Evolutionary conservation across 2,888 invertebrate species (phyloP).

Genomic region (Ichneumoninae sp.): DNA sequence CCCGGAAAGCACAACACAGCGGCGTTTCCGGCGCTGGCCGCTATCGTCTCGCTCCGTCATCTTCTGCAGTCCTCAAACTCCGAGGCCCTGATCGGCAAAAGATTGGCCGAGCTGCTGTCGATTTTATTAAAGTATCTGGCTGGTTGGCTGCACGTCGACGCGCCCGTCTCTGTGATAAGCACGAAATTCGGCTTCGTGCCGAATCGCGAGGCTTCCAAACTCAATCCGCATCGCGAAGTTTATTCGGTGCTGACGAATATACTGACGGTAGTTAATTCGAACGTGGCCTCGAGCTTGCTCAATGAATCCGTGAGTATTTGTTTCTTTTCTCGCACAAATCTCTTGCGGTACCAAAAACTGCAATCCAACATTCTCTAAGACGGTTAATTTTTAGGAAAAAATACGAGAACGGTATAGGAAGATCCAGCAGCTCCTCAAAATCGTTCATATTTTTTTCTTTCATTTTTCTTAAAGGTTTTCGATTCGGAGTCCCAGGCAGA

Average conservation of each 20-base stretch:
- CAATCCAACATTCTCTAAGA: too few relatives aligned
- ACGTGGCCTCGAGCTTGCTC: constrained; percentile 71
- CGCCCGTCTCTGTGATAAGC: constrained; percentile 76
- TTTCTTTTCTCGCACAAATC: neutral
- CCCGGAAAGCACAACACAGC: constrained; percentile 74
- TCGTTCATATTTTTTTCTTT: neutral
- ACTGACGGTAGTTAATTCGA: constrained; percentile 73
- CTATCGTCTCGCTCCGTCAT: constrained; percentile 77
- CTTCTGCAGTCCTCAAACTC: constrained; percentile 75
- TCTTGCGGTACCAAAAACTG: neutral
- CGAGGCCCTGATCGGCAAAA: constrained; percentile 73
- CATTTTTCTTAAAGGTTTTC: constrained; percentile 68
- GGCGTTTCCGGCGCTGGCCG: constrained; percentile 74
- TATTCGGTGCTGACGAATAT: constrained; percentile 76
- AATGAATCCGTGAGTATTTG: constrained; percentile 71
- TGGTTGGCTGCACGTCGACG: constrained; percentile 79
- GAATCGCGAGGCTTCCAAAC: constrained; percentile 78
- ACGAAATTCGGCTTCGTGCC: constrained; percentile 81
- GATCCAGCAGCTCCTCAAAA: neutral
- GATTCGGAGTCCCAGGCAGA: constrained; percentile 76
- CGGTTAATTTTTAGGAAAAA: too few relatives aligned
- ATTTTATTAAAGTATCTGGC: constrained; percentile 77
- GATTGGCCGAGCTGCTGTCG: constrained; percentile 74
- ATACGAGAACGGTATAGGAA: too few relatives aligned
- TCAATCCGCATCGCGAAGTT: constrained; percentile 77